Percentiles rank a stretch among this genome's conserved stretches.
These are phyloP conservation scores for Sisyra nigra DNA, from an alignment of 2,888 invertebrate genomes.

Conservation along the genomic window DNA sequence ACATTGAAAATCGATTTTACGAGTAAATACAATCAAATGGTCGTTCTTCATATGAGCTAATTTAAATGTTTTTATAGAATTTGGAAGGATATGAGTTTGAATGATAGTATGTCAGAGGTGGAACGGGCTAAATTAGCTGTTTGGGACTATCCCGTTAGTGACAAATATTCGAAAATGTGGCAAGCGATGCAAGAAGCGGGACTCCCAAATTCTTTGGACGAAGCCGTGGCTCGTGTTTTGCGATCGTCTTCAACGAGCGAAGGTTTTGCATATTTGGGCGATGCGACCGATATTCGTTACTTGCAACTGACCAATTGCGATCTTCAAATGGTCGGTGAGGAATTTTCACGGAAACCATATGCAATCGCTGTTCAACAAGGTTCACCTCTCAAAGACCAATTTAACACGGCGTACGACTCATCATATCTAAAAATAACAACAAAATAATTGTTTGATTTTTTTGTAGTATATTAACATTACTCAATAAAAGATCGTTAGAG, in stretches of 20 bases:
- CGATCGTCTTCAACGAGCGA: slow-evolving; percentile 52
- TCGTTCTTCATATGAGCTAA: slow-evolving; percentile 7
- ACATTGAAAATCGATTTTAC: slow-evolving; percentile 88
- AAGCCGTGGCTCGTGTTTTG: slow-evolving; percentile 60
- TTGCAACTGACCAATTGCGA: slow-evolving; percentile 71
- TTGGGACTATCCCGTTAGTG: slow-evolving; percentile 98
- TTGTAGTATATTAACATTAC: slow-evolving; percentile 70
- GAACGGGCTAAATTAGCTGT: slow-evolving; percentile 90
- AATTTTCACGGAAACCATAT: slow-evolving; percentile 94
- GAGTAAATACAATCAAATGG: slow-evolving; percentile 43
- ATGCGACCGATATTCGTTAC: slow-evolving; percentile 77
- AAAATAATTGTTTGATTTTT: background rate
- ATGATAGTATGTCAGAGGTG: slow-evolving; percentile 78
- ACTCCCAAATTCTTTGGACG: slow-evolving; percentile 61
- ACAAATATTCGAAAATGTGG: slow-evolving; percentile 98
- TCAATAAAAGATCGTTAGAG: slow-evolving; percentile 87
- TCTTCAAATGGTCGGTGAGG: slow-evolving; percentile 84
- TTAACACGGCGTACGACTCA: slow-evolving; percentile 69
- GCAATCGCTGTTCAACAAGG: slow-evolving; percentile 95
- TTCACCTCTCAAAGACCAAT: slow-evolving; percentile 83
- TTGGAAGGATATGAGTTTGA: slow-evolving; percentile 96
- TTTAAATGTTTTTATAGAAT: slow-evolving; percentile 40
- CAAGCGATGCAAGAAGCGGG: slow-evolving; percentile 79
- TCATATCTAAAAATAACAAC: background rate
- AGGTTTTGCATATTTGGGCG: slow-evolving; percentile 86